Evolutionary conservation across 2,113 vertebrate genomes (phyloP).

Genomic region (Rhinogobius similis): DNA sequence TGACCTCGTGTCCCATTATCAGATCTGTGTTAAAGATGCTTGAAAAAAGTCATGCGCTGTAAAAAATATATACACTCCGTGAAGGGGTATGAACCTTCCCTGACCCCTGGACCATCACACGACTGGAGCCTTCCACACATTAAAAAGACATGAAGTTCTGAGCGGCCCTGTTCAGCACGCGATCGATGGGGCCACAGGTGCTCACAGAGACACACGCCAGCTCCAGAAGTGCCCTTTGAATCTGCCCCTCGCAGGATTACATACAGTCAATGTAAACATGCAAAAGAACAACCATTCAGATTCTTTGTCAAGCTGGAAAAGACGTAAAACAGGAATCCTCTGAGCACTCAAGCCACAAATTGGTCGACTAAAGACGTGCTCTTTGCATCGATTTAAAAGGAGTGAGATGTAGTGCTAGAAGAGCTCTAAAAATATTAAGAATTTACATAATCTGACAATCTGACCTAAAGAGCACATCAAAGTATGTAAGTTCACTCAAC

Average conservation of each 20-base stretch:
- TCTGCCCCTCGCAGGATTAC: slow-evolving; percentile 25
- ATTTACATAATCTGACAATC: too few species aligned
- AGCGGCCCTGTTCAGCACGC: slow-evolving; percentile 44
- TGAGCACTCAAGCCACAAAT: too few species aligned
- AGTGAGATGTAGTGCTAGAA: too few species aligned
- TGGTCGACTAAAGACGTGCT: too few species aligned
- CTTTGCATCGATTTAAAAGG: too few species aligned
- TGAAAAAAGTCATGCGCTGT: not conserved
- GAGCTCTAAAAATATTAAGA: too few species aligned
- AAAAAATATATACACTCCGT: not conserved
- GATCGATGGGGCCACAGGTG: slow-evolving; percentile 71
- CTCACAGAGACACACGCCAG: slow-evolving; percentile 50
- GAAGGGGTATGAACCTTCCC: slow-evolving; percentile 43
- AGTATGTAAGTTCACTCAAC: too few species aligned
- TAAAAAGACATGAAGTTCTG: slow-evolving; percentile 66
- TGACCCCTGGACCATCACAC: slow-evolving; percentile 59
- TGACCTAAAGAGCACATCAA: too few species aligned
- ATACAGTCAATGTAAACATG: not conserved
- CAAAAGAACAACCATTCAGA: too few species aligned
- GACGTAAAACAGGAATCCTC: too few species aligned
- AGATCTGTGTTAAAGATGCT: not conserved
- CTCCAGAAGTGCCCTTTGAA: slow-evolving; percentile 43
- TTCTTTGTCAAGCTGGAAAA: too few species aligned
- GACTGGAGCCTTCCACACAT: slow-evolving; percentile 65
- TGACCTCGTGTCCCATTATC: not conserved